phyloP scores from a whole-genome alignment of 2,113 vertebrate species.

The Willisornis vidua region DNA sequence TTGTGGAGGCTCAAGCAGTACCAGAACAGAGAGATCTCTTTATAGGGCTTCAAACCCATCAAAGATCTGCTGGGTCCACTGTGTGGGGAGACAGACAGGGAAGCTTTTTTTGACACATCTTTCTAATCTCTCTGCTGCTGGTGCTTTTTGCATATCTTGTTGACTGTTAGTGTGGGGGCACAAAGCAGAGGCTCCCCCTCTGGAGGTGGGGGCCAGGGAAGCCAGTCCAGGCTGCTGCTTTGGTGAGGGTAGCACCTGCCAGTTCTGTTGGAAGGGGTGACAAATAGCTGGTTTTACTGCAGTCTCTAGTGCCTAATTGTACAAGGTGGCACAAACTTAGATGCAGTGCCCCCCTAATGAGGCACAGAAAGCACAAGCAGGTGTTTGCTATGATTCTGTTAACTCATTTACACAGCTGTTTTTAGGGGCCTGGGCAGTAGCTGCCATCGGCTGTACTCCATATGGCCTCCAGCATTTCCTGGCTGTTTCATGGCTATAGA shows the following conservation, averaged over 20 bases:
- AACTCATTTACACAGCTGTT: background rate
- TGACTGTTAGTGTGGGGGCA: background rate
- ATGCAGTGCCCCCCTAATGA: background rate
- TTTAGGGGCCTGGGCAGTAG: background rate
- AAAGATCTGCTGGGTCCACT: background rate
- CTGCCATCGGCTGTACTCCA: background rate
- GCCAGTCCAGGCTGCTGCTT: background rate
- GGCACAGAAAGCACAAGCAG: background rate
- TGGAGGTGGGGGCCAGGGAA: background rate
- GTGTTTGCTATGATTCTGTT: background rate
- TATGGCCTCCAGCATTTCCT: background rate
- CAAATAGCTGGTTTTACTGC: background rate
- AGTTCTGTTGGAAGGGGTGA: fast-evolving
- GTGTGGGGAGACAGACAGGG: background rate
- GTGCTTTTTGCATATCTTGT: background rate
- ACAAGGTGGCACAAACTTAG: background rate
- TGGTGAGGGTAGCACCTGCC: background rate
- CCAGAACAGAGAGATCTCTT: background rate
- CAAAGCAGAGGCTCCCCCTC: background rate
- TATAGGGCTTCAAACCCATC: conserved; percentile 23
- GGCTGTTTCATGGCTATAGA: background rate
- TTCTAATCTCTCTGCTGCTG: background rate
- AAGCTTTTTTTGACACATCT: conserved; percentile 11
- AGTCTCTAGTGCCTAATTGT: background rate
- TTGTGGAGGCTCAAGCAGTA: background rate